Base-by-base conservation (phyloP, 2,888 invertebrate genomes). In the Agriopis aurantiaria region DNA sequence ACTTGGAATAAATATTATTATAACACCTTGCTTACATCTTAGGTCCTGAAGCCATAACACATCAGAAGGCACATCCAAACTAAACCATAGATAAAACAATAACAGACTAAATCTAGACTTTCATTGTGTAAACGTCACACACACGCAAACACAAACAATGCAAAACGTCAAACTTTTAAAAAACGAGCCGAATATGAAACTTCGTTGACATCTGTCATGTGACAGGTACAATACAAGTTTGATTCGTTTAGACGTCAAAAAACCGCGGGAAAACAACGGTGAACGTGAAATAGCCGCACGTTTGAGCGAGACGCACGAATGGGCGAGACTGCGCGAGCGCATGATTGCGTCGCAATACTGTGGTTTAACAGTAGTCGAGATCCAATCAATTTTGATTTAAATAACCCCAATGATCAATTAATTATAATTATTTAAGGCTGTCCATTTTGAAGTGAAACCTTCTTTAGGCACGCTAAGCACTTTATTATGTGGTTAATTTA, bases 291-390 rank as follows among this genome's bases (percentile, higher is more conserved):
- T 72, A 75, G 69, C 5, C 68, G 68, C 79, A 76, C 79, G 89
- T 87, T 89, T 86, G 87, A 89, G 90, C 82, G 88, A 87, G 88
- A 89, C 81, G 85, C 84, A 87, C 79, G 81, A 84, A 79, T 73
- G 73, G 74, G 79, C 81, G 71, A 61, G 73, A 88, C 87, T 88
- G 87, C 83, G 85, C 69, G 64, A 48, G 81, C 84, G 78, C 82
- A 69, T 52, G 65, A 58, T 40, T 62, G 17, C 77, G 68, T 78
- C n/a, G 12, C 63, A 48, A 62, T 56, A 67, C 40, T 40, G 17
- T 46, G 1, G 4, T 41, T 5, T 17, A 8, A 8, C 68, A 68
- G 68, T 62, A 68, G 51, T 56, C 0, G 11, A 68, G 17, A 14
- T 62, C 14, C 9, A 49, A 8, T 17, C 43, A n/a, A 60, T 52